phyloP scores from a whole-genome alignment of 2,797 vertebrate genomes.

The Dermochelys coriacea region DNA sequence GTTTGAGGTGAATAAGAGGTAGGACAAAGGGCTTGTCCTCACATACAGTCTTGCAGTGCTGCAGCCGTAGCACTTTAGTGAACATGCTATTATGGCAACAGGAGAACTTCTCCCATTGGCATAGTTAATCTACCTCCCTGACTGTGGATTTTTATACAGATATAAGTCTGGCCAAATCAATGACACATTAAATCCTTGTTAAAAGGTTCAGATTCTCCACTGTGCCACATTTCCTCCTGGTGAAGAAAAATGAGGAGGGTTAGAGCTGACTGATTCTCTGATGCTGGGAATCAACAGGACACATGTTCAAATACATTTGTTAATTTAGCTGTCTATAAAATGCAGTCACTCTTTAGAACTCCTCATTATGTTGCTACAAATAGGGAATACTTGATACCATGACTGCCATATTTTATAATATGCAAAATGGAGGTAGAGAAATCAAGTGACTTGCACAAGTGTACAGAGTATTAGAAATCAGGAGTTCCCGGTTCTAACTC shows the following conservation, averaged over 20 bases:
- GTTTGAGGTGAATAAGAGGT: neutral
- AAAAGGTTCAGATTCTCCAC: neutral
- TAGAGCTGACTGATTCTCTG: no score
- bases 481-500: neutral
- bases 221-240: rapidly evolving
- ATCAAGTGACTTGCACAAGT: neutral
- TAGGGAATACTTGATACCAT: neutral
- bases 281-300: neutral
- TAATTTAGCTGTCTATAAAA: neutral
- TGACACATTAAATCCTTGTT: neutral
- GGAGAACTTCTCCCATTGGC: neutral
- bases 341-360: neutral
- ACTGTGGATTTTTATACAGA: no score
- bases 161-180: no score
- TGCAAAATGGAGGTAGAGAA: neutral
- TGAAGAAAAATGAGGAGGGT: neutral
- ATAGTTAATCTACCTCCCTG: no score
- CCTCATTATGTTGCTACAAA: no score
- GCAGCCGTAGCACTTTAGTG: neutral
- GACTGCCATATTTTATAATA: neutral
- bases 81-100: neutral
- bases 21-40: neutral
- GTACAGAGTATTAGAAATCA: no score
- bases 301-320: rapidly evolving
- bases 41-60: neutral